Evolutionary conservation across 2,113 vertebrate genomes (phyloP), one percentile per base, ranked within the genome.

Genomic region (Sebastes fasciatus): DNA sequence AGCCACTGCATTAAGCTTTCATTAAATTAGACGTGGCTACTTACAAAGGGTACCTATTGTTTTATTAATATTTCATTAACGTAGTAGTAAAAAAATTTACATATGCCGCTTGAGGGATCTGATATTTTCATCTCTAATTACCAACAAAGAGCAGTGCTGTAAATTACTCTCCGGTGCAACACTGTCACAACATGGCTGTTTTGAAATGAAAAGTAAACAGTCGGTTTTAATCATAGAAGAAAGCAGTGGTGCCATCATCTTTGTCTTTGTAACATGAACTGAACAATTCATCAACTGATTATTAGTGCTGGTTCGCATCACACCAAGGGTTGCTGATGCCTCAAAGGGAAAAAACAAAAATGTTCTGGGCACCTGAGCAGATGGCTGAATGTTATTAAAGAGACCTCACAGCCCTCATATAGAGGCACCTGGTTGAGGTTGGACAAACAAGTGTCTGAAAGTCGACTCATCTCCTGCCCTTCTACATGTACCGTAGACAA

Each of bases 231-330:
- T 89, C 71, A 80, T 66, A 64, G 74, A 62, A 75, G 60, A 89
- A 73, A 66, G 71, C 61, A 45, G 23, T 48, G 55, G 66, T 55
- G 85, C 81, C 67, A 46, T 82, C 69, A 34, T 86, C 72, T 89
- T 82, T 63, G 73, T 86, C 86, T 83, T 58, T 86, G 84, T 82
- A 90, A 82, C 85, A 58, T 43, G 49, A 90, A 87, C 74, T 84
- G 75, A 90, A 88, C 89, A 80, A 84, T 92, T 93, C 83, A 93
- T 93, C 77, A 82, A 77, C 72, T 86, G 77, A 84, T 92, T 87
- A 88, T 90, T 86, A 90, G 84, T 74, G 82, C 84, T 74, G 85
- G 80, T 91, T 92, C 57, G 14, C 57, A 52, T 93, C 82, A 88
- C 90, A 74, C 85, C 54, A 52, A 65, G 80, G 84, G 69, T 77